These are phyloP conservation scores for Drosophila triauraria DNA, from an alignment of 1,140 invertebrate species.

Conservation along the genomic window DNA sequence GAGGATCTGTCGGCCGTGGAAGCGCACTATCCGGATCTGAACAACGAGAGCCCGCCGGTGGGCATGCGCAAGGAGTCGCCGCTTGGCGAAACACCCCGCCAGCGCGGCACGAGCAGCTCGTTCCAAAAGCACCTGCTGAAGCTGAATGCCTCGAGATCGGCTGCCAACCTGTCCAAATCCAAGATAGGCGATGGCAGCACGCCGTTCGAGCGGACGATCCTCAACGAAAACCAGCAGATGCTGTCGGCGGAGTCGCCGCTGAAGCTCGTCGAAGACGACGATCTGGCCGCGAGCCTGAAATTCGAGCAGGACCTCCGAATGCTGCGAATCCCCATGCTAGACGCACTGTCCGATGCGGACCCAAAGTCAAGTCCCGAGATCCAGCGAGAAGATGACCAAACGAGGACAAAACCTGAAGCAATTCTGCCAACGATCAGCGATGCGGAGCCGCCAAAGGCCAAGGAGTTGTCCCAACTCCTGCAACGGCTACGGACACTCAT, in stretches of 20 bases:
- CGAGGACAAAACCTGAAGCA: background rate
- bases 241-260: slow-evolving; percentile 62
- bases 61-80: slow-evolving; percentile 24
- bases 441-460: background rate
- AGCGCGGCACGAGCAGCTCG: slow-evolving; percentile 20
- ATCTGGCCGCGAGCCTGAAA: slow-evolving; percentile 24
- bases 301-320: slow-evolving; percentile 63
- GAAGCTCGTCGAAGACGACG: slow-evolving; percentile 62
- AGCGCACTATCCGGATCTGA: slow-evolving; percentile 30
- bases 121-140: slow-evolving; percentile 62
- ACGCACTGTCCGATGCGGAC: slow-evolving; percentile 7
- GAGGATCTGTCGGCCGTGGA: background rate
- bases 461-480: slow-evolving; percentile 20
- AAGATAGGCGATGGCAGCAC: background rate
- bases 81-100: background rate
- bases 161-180: slow-evolving; percentile 10
- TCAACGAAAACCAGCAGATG: slow-evolving; percentile 62
- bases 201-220: slow-evolving; percentile 31
- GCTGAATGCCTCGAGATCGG: slow-evolving; percentile 38
- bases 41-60: slow-evolving; percentile 60
- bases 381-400: background rate
- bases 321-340: slow-evolving; percentile 52
- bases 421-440: background rate
- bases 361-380: background rate
- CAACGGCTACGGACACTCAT: slow-evolving; percentile 30